These are phyloP conservation scores for Caenorhabditis brenneri DNA, from an alignment of 1,140 invertebrate species.

Conservation along the genomic window DNA sequence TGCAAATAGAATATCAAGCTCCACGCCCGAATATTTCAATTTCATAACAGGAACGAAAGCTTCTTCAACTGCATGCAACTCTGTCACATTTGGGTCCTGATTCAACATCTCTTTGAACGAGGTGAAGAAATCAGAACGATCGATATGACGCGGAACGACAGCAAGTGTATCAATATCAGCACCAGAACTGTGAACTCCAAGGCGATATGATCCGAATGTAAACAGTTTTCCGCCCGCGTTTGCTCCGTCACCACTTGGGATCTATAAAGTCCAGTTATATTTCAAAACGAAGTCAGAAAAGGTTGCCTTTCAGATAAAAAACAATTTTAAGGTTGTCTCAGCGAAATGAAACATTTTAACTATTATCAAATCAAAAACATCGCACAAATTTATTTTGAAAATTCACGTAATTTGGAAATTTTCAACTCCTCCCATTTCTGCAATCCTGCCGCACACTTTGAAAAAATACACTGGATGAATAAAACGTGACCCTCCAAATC, in stretches of 20 bases:
- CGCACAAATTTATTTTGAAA: too few species aligned
- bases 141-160: conserved; percentile 93
- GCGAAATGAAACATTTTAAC: too few species aligned
- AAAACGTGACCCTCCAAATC: too few species aligned
- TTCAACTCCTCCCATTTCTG: too few species aligned
- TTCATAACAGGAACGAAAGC: conserved; percentile 99
- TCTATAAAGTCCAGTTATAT: neutral
- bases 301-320: too few species aligned
- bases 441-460: too few species aligned
- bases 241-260: conserved; percentile 1
- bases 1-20: conserved; percentile 91
- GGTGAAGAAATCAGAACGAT: conserved; percentile 89
- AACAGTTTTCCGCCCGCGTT: conserved; percentile 92
- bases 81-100: conserved; percentile 65
- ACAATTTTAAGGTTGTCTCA: too few species aligned
- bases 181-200: conserved; percentile 85
- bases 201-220: conserved; percentile 92
- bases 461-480: too few species aligned
- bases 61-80: conserved; percentile 86
- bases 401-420: too few species aligned
- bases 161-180: conserved; percentile 99
- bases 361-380: too few species aligned
- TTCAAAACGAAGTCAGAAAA: too few species aligned
- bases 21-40: conserved; percentile 98
- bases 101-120: conserved; percentile 91